Base-by-base conservation (phyloP, 2,888 invertebrate genomes). In the Plagiodera versicolora region DNA sequence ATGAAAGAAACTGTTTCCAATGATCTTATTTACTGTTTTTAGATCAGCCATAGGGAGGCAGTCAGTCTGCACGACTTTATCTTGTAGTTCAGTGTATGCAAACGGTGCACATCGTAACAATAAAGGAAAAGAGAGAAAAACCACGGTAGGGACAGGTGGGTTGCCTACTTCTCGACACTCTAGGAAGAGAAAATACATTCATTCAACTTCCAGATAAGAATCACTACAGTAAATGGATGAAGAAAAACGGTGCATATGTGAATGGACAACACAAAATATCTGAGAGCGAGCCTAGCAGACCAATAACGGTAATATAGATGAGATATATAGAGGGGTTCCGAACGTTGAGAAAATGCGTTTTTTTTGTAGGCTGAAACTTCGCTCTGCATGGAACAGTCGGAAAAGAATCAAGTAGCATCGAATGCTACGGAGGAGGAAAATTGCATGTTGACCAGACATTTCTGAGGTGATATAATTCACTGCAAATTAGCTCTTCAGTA, bases 51-150 rank as follows among this genome's bases (percentile, higher is more conserved):
- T 71, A 67, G 79, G 79, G 64, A 75, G 79, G 67, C 75, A 77
- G 50, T 80, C 80, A 65, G 78, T 80, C 51, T 80, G 80, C 72
- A 80, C 80, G 64, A 80, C 79, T 66, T 75, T 80, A 75, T 80
- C 80, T 16, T 80, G 79, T 72, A 80, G 79, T 67, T 80, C 80
- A 3, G 67, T 80, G 47, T 79, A 78, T 63, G 76, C 77, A 49
- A 79, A 78, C 62, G 78, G 76, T n/a, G 71, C 71, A n/a, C 72
- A 71, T 56, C 74, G 74, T 45, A 74, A 72, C 61, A 75, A 75
- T 62, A 74, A 73, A 63, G 71, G 68, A 72, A 16, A 74, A 73
- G 56, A 61, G 67, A 19, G 70, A 65, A 54, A 24, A 28, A 5
- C 28, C n/a, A 49, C 49, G 11, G 14, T 1, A 24, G 18, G 19